Evolutionary conservation across 2,113 vertebrate species (phyloP).

Genomic region (Herpailurus yagouaroundi): DNA sequence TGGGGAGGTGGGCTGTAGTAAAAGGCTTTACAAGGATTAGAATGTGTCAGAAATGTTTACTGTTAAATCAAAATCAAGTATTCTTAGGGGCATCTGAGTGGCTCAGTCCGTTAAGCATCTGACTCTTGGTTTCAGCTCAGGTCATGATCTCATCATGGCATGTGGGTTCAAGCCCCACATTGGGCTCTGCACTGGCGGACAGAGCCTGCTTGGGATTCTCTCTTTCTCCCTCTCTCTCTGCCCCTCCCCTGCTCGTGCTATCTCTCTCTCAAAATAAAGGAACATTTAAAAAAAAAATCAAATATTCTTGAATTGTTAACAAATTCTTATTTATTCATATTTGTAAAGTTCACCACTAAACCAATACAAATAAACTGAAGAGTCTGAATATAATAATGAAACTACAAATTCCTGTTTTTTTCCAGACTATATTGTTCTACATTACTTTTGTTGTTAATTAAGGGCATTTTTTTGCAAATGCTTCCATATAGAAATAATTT

Average conservation of each 20-base stretch:
- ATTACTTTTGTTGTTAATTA: not conserved
- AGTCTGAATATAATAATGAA: not conserved
- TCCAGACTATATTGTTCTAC: not conserved
- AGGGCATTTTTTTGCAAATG: not conserved
- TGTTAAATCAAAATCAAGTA: not conserved
- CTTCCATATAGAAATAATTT: not conserved
- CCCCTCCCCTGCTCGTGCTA: too few species aligned
- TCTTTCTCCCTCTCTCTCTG: too few species aligned
- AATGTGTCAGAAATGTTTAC: not conserved
- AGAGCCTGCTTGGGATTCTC: too few species aligned
- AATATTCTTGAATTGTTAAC: not conserved
- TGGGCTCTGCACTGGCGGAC: too few species aligned
- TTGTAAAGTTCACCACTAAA: not conserved
- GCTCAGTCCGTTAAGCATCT: too few species aligned
- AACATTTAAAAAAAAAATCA: not conserved
- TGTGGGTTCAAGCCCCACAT: too few species aligned
- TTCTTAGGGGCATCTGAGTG: not conserved
- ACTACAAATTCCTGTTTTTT: not conserved
- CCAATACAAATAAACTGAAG: not conserved
- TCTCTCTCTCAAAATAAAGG: too few species aligned
- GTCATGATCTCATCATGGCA: too few species aligned
- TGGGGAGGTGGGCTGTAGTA: not conserved
- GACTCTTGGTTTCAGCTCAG: too few species aligned
- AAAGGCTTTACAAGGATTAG: not conserved
- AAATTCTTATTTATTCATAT: not conserved